Base-by-base conservation (phyloP, 2,888 invertebrate genomes). In the Archips crataeganus region DNA sequence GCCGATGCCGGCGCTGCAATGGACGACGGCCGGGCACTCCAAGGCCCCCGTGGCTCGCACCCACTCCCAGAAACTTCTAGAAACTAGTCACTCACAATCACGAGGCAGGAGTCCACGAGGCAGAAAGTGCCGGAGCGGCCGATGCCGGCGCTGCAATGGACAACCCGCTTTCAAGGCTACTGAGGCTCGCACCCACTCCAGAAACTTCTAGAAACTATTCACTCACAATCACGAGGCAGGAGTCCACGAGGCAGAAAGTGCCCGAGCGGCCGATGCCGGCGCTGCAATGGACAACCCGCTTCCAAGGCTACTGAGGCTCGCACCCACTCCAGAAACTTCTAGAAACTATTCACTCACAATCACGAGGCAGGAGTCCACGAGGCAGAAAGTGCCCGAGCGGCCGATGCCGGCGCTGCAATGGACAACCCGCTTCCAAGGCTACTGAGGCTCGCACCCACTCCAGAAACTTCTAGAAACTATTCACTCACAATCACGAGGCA, bases 121-220 rank as follows among this genome's bases (percentile, higher is more conserved):
- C 99, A 99, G 92, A 99, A 99, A 3, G 99, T 99, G 51, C 99
- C 99, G 0, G 99, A 99, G 78, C 99, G 95, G 11, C 99, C 99
- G 81, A 99, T 99, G 10, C 99, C 99, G 42, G 99, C 99, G 79
- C 99, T 99, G 95, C 99, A 99, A 91, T 99, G 99, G 42, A 99
- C 97, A 23, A 99, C 96, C 3, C n/a, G 98, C 96, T n/a, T n/a
- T n/a, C 6, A 6, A 39, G 6, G 39, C 39, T 39, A 36, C 5
- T 0, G n/a, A 49, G 5, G n/a, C n/a, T 49, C 3, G 49, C n/a
- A 49, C 49, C 49, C 1, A n/a, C 49, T 49, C 49, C n/a, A 49
- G 49, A 49, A n/a, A 49, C 49, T 49, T 45, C 42, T 45, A 45
- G 42, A 45, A 45, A 45, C 42, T 45, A 8, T 8, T 8, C 45